Conservation (phyloP, 2,888 invertebrate species). For the Tetragonula carbonaria region DNA sequence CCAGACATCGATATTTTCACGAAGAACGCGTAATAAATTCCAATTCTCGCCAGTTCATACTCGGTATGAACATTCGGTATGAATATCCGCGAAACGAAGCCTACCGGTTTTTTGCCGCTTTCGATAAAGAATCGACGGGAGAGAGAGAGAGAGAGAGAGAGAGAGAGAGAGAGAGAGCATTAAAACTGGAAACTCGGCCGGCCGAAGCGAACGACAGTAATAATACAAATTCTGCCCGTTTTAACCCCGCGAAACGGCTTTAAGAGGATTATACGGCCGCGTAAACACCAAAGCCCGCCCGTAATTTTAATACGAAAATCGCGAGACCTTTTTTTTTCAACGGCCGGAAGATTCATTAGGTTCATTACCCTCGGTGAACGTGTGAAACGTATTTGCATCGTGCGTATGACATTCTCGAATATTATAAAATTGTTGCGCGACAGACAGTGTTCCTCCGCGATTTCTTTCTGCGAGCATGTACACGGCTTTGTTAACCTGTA, state of each 20-base stretch:
- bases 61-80: not conserved
- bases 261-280: constrained; percentile 67
- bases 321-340: constrained; percentile 13
- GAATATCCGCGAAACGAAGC: not conserved
- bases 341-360: not conserved
- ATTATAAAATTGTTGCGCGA: no score
- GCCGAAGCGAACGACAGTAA: constrained; percentile 51
- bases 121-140: constrained; percentile 31
- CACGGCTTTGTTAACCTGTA: no score
- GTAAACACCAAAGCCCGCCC: constrained; percentile 27
- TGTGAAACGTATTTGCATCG: not conserved
- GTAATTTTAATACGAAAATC: constrained; percentile 56
- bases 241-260: constrained; percentile 59
- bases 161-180: constrained; percentile 2
- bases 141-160: not conserved
- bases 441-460: no score
- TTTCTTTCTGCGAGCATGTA: no score
- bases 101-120: not conserved
- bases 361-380: not conserved
- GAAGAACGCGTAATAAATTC: no score
- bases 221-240: constrained; percentile 67
- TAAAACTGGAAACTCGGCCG: constrained; percentile 36
- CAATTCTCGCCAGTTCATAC: no score
- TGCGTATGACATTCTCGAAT: no score
- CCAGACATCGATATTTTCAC: no score